These are phyloP conservation scores for Dryocosmus kuriphilus DNA, from an alignment of 2,888 invertebrate genomes.

Conservation along the genomic window DNA sequence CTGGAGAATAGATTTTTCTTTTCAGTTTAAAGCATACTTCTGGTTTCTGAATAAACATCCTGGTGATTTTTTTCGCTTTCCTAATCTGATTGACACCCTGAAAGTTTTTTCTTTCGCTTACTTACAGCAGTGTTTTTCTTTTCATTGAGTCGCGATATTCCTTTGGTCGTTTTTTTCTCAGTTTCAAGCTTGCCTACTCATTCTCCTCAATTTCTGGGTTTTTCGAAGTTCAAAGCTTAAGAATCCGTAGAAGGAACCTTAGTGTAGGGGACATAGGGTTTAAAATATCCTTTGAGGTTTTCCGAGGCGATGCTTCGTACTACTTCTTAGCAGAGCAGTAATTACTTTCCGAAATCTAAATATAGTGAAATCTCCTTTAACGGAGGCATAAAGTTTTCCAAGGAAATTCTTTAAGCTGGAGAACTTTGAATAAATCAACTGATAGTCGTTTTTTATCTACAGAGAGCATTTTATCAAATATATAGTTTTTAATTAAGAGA, in stretches of 20 bases:
- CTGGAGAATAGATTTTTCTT: too few relatives aligned
- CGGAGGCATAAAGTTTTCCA: not conserved
- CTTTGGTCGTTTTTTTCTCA: conserved; percentile 7
- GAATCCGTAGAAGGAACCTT: conserved; percentile 9
- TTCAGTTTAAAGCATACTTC: too few relatives aligned
- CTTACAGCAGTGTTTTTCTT: not conserved
- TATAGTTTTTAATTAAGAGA: too few relatives aligned
- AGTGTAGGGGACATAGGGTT: not conserved
- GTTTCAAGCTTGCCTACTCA: conserved; percentile 36
- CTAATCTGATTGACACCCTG: not conserved
- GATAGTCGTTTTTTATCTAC: too few relatives aligned
- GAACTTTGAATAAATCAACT: not conserved
- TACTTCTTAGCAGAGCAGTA: conserved; percentile 4
- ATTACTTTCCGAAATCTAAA: conserved; percentile 32
- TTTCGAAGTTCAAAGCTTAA: conserved; percentile 45
- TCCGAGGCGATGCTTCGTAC: not conserved
- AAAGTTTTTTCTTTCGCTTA: not conserved
- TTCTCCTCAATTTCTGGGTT: conserved; percentile 42
- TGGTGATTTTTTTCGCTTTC: not conserved
- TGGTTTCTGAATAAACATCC: too few relatives aligned
- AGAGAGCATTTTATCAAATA: too few relatives aligned
- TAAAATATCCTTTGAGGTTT: conserved; percentile 12
- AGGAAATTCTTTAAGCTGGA: not conserved
- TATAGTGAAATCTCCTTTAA: not conserved
- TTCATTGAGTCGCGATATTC: conserved; percentile 14